Percentiles rank a stretch among this genome's conserved stretches.
Conservation (phyloP, 2,888 invertebrate species). For the Actias luna region DNA sequence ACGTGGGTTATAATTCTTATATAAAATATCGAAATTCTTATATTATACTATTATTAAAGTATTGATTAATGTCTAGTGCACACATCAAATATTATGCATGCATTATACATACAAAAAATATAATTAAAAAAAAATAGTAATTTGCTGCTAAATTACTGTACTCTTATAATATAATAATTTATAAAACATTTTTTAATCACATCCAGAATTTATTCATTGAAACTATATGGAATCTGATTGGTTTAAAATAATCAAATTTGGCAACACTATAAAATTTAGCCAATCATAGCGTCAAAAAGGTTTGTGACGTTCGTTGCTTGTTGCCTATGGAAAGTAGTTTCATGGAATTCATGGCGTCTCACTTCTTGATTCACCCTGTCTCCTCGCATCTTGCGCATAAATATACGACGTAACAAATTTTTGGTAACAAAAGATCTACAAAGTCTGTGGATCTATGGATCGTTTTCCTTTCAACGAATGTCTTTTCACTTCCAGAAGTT, state of each 20-base stretch:
- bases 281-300: slow-evolving; percentile 6
- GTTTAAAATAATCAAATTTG: background rate
- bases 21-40: no score
- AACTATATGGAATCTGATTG: slow-evolving; percentile 7
- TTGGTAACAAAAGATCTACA: slow-evolving; percentile 25
- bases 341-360: slow-evolving; percentile 18
- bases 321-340: slow-evolving; percentile 8
- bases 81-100: no score
- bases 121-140: background rate
- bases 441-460: slow-evolving; percentile 49
- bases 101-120: no score
- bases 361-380: slow-evolving; percentile 12
- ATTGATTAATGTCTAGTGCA: no score
- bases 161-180: background rate
- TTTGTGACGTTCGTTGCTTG: slow-evolving; percentile 8
- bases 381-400: slow-evolving; percentile 18
- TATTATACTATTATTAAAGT: no score
- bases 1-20: no score
- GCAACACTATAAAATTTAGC: slow-evolving; percentile 7
- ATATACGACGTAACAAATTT: slow-evolving; percentile 25
- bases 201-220: background rate
- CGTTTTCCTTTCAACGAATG: slow-evolving; percentile 63
- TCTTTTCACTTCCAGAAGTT: slow-evolving; percentile 13
- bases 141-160: background rate
- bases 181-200: background rate